Conservation (phyloP, 2,113 vertebrate species). For the Mobula birostris region DNA sequence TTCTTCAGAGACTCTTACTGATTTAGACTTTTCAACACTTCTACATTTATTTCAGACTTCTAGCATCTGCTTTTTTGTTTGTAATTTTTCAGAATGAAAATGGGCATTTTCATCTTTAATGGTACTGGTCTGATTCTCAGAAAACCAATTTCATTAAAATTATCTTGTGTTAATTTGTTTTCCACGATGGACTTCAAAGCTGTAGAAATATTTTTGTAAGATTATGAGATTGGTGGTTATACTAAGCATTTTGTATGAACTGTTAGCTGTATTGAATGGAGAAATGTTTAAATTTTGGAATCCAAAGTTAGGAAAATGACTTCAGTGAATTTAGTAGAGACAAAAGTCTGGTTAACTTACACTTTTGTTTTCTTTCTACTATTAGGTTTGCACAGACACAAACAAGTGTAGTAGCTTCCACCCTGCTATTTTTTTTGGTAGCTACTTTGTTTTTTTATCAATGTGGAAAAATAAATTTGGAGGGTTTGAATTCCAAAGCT, state of each 20-base stretch:
- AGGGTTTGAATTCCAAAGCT: slow-evolving; percentile 2
- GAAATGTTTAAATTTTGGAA: neutral
- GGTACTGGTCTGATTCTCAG: neutral
- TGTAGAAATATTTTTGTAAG: neutral
- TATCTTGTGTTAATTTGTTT: neutral
- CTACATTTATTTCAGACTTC: no score
- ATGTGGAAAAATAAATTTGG: neutral
- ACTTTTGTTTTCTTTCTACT: neutral
- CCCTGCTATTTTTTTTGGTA: neutral
- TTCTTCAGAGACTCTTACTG: no score
- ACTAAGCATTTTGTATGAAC: neutral
- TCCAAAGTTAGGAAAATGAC: neutral
- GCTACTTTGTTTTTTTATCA: slow-evolving; percentile 1
- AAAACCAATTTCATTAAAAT: neutral
- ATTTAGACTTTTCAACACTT: no score
- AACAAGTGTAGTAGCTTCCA: neutral
- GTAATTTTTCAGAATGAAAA: neutral
- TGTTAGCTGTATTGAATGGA: neutral
- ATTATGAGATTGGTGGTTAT: neutral
- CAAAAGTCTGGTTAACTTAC: neutral
- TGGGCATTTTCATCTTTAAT: neutral
- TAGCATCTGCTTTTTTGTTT: no score
- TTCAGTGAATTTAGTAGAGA: neutral
- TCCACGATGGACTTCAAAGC: neutral
- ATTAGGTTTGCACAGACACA: neutral